Conservation (phyloP, 2,113 vertebrate genomes). For the Microtus oregoni region DNA sequence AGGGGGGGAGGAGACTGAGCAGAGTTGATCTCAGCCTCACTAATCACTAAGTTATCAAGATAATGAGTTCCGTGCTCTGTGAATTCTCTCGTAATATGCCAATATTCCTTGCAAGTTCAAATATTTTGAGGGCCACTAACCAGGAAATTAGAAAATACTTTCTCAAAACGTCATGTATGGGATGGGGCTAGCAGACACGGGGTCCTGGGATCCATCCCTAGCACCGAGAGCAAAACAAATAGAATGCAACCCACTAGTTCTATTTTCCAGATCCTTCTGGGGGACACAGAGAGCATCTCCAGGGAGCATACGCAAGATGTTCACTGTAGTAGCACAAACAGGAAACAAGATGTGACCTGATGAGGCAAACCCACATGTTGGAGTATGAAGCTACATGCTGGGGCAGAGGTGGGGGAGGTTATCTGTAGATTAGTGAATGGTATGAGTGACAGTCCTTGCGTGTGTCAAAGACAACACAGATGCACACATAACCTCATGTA, state of each 20-base stretch:
- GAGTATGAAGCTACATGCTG: too few species aligned
- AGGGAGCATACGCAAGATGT: neutral
- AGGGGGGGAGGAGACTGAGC: neutral
- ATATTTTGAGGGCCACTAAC: neutral
- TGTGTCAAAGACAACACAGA: neutral
- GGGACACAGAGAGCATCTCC: neutral
- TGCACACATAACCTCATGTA: neutral
- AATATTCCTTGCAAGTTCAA: neutral
- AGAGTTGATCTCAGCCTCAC: neutral
- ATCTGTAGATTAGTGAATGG: neutral
- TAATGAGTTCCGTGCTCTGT: neutral
- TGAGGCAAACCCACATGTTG: neutral
- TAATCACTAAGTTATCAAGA: neutral
- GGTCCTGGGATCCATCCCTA: neutral
- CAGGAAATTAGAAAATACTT: slow-evolving; percentile 6
- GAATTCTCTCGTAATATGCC: neutral
- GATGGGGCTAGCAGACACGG: accelerated
- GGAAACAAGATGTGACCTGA: too few species aligned
- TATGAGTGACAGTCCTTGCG: neutral
- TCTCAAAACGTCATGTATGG: neutral
- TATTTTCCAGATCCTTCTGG: neutral
- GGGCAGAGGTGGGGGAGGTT: too few species aligned
- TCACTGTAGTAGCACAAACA: neutral
- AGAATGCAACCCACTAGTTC: neutral
- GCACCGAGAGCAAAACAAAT: neutral